Conservation (phyloP, 2,797 vertebrate species). For the Cyclura pinguis region DNA sequence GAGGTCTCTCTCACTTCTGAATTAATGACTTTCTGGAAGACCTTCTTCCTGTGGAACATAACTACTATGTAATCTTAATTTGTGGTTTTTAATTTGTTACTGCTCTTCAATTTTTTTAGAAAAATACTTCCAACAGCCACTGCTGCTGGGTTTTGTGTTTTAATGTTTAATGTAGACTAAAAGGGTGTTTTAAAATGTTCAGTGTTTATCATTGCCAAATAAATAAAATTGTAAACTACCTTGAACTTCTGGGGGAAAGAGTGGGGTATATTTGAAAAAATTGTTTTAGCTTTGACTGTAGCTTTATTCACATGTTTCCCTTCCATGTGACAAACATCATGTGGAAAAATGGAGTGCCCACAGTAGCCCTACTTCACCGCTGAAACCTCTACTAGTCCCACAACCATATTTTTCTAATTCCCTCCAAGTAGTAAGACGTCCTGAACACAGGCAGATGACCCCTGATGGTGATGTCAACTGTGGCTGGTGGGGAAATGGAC, state of each 20-base stretch:
- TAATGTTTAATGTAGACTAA: not conserved
- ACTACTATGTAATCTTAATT: not conserved
- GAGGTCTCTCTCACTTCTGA: not conserved
- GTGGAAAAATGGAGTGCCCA: no score
- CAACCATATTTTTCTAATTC: no score
- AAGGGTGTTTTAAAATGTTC: not conserved
- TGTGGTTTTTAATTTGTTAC: not conserved
- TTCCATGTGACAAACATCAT: no score
- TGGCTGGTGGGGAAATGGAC: no score
- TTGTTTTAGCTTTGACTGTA: not conserved
- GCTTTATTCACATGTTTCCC: not conserved
- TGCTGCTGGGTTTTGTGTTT: not conserved
- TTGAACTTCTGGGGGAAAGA: not conserved
- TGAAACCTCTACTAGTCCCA: no score
- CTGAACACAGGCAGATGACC: no score
- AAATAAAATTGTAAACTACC: not conserved
- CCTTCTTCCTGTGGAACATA: not conserved
- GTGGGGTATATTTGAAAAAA: no score
- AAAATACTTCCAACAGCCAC: not conserved
- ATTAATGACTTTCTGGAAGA: not conserved
- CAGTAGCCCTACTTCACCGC: no score
- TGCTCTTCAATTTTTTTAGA: not conserved
- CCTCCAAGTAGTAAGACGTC: no score
- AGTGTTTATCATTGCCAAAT: not conserved
- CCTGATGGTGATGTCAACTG: no score